Conservation (phyloP, 2,888 invertebrate species). For the Druceiella hillmani region DNA sequence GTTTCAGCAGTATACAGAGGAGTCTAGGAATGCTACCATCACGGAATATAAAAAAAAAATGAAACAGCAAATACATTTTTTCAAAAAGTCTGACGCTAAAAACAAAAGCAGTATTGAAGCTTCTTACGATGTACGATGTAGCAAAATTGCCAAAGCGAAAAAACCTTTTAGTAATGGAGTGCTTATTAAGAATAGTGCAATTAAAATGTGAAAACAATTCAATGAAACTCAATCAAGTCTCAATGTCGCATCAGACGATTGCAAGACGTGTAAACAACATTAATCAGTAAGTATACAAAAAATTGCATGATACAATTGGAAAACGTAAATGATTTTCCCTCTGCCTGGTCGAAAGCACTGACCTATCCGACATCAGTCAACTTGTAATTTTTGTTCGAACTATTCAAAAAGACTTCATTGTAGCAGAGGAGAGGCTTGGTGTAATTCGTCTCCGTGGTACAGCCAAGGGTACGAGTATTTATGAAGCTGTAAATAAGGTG, state of each 20-base stretch:
- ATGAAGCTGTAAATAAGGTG: slow-evolving; percentile 13
- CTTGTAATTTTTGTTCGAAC: slow-evolving; percentile 17
- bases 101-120: slow-evolving; percentile 5
- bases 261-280: slow-evolving; percentile 1
- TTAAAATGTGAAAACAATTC: slow-evolving; percentile 1
- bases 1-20: too few relatives aligned
- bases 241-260: slow-evolving; percentile 2
- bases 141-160: background rate
- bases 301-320: background rate
- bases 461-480: slow-evolving; percentile 20
- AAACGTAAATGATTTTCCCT: slow-evolving; percentile 1
- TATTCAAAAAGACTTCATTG: slow-evolving; percentile 12
- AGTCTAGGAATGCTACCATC: too few relatives aligned
- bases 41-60: too few relatives aligned
- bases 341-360: slow-evolving; percentile 6
- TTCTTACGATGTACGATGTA: slow-evolving; percentile 2
- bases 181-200: background rate
- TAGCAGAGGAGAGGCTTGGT: slow-evolving; percentile 20
- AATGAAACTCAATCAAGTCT: background rate
- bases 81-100: slow-evolving; percentile 8
- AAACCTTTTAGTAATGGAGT: slow-evolving; percentile 4
- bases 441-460: slow-evolving; percentile 19
- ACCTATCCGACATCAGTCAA: slow-evolving; percentile 15
- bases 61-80: too few relatives aligned
- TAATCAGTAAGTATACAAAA: slow-evolving; percentile 2